These are phyloP conservation scores for Eptesicus fuscus DNA, from an alignment of 2,113 vertebrate genomes.

Conservation along the genomic window DNA sequence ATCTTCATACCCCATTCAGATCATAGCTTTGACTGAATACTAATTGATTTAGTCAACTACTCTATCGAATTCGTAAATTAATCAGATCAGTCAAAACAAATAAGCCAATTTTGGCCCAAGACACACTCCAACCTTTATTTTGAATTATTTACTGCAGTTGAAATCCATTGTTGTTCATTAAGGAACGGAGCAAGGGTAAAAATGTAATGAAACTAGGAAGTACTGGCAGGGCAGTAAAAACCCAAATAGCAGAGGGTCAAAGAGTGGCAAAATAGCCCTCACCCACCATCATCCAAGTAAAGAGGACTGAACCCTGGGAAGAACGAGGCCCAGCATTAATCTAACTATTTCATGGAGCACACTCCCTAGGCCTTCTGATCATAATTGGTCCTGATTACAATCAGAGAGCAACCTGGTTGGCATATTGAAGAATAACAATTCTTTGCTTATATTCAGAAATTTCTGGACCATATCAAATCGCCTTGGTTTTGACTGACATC, in stretches of 20 bases:
- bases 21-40: not conserved
- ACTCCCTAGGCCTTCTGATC: fast-evolving
- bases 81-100: not conserved
- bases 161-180: not conserved
- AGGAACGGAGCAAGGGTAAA: not conserved
- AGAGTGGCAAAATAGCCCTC: not conserved
- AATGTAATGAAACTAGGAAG: not conserved
- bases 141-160: slow-evolving; percentile 34
- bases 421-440: not conserved
- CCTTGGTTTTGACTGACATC: not conserved
- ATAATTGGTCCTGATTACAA: not conserved
- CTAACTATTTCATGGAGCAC: not conserved
- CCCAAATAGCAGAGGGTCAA: not conserved
- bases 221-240: not conserved
- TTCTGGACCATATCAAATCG: not conserved
- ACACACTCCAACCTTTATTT: not conserved
- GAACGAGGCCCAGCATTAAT: not conserved
- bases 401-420: not conserved
- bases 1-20: not conserved
- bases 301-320: not conserved
- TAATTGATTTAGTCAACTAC: not conserved
- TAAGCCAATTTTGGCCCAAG: not conserved
- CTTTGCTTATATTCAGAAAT: not conserved
- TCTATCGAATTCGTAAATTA: not conserved
- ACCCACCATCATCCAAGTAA: not conserved